Conservation (phyloP, 2,113 vertebrate species). For the Pyxicephalus adspersus region DNA sequence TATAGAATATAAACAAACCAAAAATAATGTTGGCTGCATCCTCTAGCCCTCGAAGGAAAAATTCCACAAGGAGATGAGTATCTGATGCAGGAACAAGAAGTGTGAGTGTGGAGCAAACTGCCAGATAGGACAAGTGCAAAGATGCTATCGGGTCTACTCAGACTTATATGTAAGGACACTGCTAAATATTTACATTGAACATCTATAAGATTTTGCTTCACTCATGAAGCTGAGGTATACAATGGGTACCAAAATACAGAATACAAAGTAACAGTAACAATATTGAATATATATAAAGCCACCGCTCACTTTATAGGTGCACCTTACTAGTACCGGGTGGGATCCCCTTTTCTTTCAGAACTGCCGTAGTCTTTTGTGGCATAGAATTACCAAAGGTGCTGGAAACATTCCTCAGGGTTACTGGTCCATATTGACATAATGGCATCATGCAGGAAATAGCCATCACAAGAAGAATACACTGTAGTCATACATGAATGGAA, state of each 20-base stretch:
- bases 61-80: conserved; percentile 36
- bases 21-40: conserved; percentile 43
- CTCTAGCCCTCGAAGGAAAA: not conserved
- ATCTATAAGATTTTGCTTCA: not conserved
- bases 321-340: no score
- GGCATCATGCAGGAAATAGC: no score
- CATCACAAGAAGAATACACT: no score
- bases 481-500: no score
- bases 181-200: conserved; percentile 10
- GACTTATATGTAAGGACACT: not conserved
- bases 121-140: conserved; percentile 36
- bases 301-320: no score
- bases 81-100: conserved; percentile 33
- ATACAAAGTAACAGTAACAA: no score
- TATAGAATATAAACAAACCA: conserved; percentile 34
- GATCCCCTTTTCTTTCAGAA: no score
- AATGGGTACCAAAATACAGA: not conserved
- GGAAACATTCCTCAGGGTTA: no score
- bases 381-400: no score
- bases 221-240: not conserved
- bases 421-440: no score
- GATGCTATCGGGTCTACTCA: not conserved
- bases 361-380: no score
- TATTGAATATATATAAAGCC: no score
- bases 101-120: conserved; percentile 21